Base-by-base conservation (phyloP, 2,113 vertebrate species). In the Thunnus maccoyii region DNA sequence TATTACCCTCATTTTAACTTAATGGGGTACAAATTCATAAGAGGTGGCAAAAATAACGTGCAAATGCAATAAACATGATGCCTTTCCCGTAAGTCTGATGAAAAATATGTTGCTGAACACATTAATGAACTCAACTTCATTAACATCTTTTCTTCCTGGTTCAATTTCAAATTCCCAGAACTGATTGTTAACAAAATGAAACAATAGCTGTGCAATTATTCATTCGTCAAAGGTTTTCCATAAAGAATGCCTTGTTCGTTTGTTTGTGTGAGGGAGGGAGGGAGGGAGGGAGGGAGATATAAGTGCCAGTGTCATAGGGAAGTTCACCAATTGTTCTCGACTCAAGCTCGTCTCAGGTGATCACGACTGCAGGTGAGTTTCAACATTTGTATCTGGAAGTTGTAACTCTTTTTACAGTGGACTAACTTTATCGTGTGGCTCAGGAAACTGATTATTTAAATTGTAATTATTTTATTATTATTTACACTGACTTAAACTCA, bases 301-400 rank as follows among this genome's bases (percentile, higher is more conserved):
- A 75, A 70, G n/a, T 20, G 3, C 14, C 25, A 32, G 51, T 7
- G 1, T 22, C 32, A 18, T 51, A 52, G 64, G 18, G 15, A 30
- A 10, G 22, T 3, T 50, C 66, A 80, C 14, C 18, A 15, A 58
- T 3, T 15, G 60, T 16, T 67, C 25, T 20, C 51, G 10, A 27
- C 48, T 52, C 27, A 9, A 56, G 44, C 48, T 51, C 50, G 9
- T 57, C 52, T 12, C 52, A 72, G 22, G 18, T 32, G 30, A 25
- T 47, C 7, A 16, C 10, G 1, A 17, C 44, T 25, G 27, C 54
- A 67, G 79, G 65, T 82, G n/a, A 76, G 72, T 72, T 7, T 50
- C 16, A 52, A 16, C 6, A 17, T 17, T 2, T 41, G 36, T 9
- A 41, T 41, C 36, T 41, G 7, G 36, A 41, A 41, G 36, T 9